phyloP scores from a whole-genome alignment of 2,113 vertebrate genomes.

The Zosterops hypoxanthus region DNA sequence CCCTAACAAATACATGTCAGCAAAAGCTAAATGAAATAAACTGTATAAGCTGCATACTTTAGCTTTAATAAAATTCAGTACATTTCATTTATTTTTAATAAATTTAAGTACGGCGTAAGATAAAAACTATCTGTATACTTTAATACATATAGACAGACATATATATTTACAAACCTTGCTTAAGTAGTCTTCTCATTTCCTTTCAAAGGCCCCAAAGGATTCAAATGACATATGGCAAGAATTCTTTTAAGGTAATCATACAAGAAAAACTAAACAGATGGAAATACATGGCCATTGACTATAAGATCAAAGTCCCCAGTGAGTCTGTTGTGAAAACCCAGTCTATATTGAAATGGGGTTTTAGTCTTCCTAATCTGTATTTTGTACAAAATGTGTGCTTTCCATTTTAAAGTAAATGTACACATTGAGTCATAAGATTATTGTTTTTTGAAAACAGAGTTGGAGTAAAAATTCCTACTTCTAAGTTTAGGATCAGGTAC shows the following conservation, averaged over 20 bases:
- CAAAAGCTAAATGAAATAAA: not conserved
- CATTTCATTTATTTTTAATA: slow-evolving; percentile 44
- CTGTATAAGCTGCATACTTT: not conserved
- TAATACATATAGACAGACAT: slow-evolving; percentile 37
- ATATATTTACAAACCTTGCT: slow-evolving; percentile 41
- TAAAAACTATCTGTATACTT: slow-evolving; percentile 1
- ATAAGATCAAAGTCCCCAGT: not conserved
- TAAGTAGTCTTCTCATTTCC: slow-evolving; percentile 43
- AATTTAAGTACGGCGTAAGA: not conserved
- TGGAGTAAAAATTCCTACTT: not conserved
- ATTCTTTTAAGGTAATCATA: slow-evolving; percentile 29
- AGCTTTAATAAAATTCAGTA: not conserved
- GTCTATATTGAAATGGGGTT: not conserved
- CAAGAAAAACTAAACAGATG: slow-evolving; percentile 11
- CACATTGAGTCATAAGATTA: not conserved
- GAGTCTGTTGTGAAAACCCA: not conserved
- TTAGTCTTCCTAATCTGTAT: not conserved
- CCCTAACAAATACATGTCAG: not conserved
- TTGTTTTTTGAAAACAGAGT: not conserved
- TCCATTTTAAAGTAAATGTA: not conserved
- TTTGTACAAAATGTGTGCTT: not conserved
- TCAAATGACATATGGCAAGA: slow-evolving; percentile 32
- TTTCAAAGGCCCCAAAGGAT: not conserved
- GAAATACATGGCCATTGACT: slow-evolving; percentile 11
- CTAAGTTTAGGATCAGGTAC: not conserved